Percentiles rank a stretch among this genome's conserved stretches.
phyloP scores from a whole-genome alignment of 1,140 invertebrate genomes.

The Sitobion miscanthi region DNA sequence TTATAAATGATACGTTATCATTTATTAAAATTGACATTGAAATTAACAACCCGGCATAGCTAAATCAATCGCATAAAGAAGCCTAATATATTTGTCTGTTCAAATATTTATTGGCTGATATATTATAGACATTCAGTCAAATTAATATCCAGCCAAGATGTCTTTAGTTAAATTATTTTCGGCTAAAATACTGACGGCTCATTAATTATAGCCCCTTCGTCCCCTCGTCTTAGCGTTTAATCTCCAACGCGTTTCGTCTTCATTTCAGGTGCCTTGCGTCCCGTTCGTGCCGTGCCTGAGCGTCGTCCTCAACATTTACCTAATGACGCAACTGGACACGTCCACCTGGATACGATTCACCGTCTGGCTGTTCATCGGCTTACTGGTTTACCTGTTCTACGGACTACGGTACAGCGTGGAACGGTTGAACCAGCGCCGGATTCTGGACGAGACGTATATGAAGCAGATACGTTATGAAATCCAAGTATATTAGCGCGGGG shows the following conservation, averaged over 20 bases:
- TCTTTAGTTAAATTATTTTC: background rate
- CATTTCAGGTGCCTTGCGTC: conserved; percentile 69
- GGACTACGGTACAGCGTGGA: conserved; percentile 31
- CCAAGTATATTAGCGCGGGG: background rate
- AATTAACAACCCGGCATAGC: too few relatives aligned
- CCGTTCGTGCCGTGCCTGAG: conserved; percentile 72
- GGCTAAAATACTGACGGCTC: background rate
- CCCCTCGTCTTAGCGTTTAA: background rate
- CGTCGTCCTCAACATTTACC: conserved; percentile 72
- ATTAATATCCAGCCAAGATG: background rate
- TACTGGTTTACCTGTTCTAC: conserved; percentile 36
- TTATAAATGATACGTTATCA: background rate
- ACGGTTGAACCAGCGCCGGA: conserved; percentile 14
- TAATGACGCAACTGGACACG: conserved; percentile 72
- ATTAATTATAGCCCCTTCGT: background rate
- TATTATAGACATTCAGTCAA: background rate
- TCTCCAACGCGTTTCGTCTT: background rate
- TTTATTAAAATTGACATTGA: background rate
- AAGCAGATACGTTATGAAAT: conserved; percentile 34
- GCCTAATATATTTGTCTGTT: background rate
- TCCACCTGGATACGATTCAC: conserved; percentile 73
- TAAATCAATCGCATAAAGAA: background rate
- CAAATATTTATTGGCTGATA: background rate
- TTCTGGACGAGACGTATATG: background rate
- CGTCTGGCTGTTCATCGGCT: conserved; percentile 69